Percentiles rank a stretch among this genome's conserved stretches.
These are phyloP conservation scores for Xiphophorus couchianus DNA, from an alignment of 2,113 vertebrate species.

Conservation along the genomic window DNA sequence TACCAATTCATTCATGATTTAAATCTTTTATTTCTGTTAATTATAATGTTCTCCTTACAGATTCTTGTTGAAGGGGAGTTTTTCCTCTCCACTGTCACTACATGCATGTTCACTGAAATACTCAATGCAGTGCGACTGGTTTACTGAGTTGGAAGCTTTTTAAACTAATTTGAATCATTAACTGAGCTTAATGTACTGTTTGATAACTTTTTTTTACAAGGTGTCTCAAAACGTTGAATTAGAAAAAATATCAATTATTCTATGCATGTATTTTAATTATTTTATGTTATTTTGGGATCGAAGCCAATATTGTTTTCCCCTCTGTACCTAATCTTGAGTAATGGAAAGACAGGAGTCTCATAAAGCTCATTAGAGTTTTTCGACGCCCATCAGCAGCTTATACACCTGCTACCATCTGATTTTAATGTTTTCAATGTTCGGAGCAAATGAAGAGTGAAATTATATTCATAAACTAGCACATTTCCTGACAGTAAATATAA, in stretches of 20 bases:
- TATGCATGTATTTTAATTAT: neutral
- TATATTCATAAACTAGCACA: constrained; percentile 49
- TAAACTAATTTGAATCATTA: no score
- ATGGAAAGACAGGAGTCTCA: neutral
- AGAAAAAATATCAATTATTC: neutral
- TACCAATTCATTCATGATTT: no score
- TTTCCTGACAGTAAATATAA: constrained; percentile 39
- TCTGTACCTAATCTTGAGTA: neutral
- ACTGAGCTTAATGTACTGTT: no score
- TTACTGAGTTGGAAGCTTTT: no score
- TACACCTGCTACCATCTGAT: constrained; percentile 16
- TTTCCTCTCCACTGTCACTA: no score
- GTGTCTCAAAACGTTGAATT: no score
- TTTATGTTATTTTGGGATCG: neutral
- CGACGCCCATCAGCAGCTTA: neutral
- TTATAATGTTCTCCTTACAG: no score
- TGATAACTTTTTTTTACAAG: no score
- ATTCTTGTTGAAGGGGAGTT: no score
- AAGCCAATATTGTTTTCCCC: neutral
- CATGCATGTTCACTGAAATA: no score
- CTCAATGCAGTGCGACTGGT: no score
- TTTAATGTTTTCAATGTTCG: constrained; percentile 30
- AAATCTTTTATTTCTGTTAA: no score
- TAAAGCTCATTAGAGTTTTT: neutral
- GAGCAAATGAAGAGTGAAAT: constrained; percentile 59